phyloP scores from a whole-genome alignment of 2,797 vertebrate species.

The Trematomus bernacchii region DNA sequence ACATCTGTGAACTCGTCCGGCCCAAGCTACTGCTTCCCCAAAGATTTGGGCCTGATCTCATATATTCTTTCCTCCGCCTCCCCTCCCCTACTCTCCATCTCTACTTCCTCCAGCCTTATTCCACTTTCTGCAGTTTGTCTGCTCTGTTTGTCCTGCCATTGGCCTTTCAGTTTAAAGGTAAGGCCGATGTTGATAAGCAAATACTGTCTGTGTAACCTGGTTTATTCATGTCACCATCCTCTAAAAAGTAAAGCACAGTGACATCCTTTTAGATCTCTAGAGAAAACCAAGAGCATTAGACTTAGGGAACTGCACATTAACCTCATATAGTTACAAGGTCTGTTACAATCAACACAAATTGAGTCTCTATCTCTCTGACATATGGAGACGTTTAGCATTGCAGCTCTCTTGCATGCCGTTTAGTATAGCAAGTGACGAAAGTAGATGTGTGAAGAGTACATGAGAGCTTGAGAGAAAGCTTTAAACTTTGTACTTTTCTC shows the following conservation, averaged over 20 bases:
- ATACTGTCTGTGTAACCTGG: background rate
- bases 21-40: conserved; percentile 80
- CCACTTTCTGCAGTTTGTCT: conserved; percentile 46
- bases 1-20: conserved; percentile 88
- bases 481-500: background rate
- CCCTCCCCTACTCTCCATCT: conserved; percentile 35
- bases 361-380: background rate
- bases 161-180: conserved; percentile 25
- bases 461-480: background rate
- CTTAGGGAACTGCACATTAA: background rate
- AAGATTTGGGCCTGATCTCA: conserved; percentile 80
- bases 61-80: conserved; percentile 68
- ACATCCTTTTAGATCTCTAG: conserved; percentile 5
- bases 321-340: background rate
- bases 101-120: conserved; percentile 31
- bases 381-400: background rate
- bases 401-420: background rate
- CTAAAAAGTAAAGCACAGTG: background rate
- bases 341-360: background rate
- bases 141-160: conserved; percentile 37
- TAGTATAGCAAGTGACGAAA: background rate
- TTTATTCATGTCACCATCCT: background rate
- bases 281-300: background rate
- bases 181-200: background rate
- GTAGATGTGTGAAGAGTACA: background rate